Evolutionary conservation across 2,888 invertebrate species (phyloP), one percentile per base, ranked within the genome.

Genomic region (Hypercompe scribonia): DNA sequence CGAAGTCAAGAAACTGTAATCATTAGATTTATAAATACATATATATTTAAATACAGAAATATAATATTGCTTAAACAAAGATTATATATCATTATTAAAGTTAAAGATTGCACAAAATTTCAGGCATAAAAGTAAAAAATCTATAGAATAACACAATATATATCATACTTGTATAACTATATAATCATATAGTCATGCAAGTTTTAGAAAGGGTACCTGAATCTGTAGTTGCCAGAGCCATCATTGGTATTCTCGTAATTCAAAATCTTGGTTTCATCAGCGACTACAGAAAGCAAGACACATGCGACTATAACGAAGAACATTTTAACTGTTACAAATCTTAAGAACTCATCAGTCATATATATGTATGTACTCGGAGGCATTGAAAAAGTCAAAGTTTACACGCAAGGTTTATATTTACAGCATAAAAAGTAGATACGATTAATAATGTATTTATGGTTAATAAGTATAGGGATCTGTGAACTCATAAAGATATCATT

Each of bases 171-270:
- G n/a, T n/a, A n/a, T n/a, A n/a, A n/a, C n/a, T n/a, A n/a, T n/a
- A n/a, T n/a, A n/a, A n/a, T n/a, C n/a, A n/a, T n/a, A n/a, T n/a
- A n/a, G n/a, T n/a, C n/a, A n/a, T n/a, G n/a, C n/a, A n/a, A n/a
- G n/a, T n/a, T n/a, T n/a, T n/a, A n/a, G n/a, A n/a, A n/a, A n/a
- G 0, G n/a, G 36, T 71, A 68, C 68, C 71, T 65, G 42, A 65
- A 68, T 58, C 24, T 68, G 36, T 81, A 78, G 69, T 86, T 84
- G 61, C 87, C 86, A 21, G 67, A 78, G 24, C 80, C 85, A 71
- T 85, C 80, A 70, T 76, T 82, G 65, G 63, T 76, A 65, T 81
- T 81, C 18, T 81, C 71, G 54, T 83, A 77, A 28, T 66, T 33
- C 68, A 78, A 39, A 69, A 81, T 81, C 64, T 72, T 63, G 24